phyloP scores from a whole-genome alignment of 2,888 invertebrate species.

The Aethes cnicana region DNA sequence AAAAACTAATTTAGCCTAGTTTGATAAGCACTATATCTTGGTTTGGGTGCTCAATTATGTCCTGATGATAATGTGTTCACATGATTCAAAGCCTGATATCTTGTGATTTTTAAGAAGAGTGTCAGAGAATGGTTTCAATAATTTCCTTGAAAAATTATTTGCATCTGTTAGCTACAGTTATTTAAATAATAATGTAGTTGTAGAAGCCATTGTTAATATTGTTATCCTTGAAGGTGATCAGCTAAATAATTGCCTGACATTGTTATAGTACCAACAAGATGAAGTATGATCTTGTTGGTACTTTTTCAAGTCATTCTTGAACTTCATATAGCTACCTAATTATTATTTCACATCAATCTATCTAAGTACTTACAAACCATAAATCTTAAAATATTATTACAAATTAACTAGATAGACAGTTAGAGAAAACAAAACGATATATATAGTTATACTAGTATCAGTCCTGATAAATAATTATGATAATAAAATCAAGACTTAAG shows the following conservation, averaged over 20 bases:
- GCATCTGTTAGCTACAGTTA: slow-evolving; percentile 55
- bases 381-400: no score
- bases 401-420: no score
- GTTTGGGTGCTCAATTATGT: slow-evolving; percentile 40
- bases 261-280: slow-evolving; percentile 16
- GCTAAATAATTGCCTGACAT: slow-evolving; percentile 30
- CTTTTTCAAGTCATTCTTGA: slow-evolving; percentile 21
- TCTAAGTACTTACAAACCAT: background rate
- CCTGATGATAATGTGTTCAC: background rate
- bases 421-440: no score
- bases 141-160: slow-evolving; percentile 72
- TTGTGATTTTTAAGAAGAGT: slow-evolving; percentile 36
- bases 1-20: slow-evolving; percentile 62
- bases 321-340: slow-evolving; percentile 5
- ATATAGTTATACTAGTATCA: no score
- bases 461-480: no score
- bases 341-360: background rate
- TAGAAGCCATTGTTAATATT: slow-evolving; percentile 45
- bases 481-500: no score
- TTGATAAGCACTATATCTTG: slow-evolving; percentile 55
- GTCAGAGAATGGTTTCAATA: slow-evolving; percentile 37
- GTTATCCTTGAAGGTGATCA: slow-evolving; percentile 46
- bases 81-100: slow-evolving; percentile 23
- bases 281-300: slow-evolving; percentile 11
- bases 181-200: slow-evolving; percentile 59